A percentile compares a stretch with the other conserved stretches of the same genome.
Conservation (phyloP, 2,113 vertebrate genomes). For the Dromiciops gliroides region DNA sequence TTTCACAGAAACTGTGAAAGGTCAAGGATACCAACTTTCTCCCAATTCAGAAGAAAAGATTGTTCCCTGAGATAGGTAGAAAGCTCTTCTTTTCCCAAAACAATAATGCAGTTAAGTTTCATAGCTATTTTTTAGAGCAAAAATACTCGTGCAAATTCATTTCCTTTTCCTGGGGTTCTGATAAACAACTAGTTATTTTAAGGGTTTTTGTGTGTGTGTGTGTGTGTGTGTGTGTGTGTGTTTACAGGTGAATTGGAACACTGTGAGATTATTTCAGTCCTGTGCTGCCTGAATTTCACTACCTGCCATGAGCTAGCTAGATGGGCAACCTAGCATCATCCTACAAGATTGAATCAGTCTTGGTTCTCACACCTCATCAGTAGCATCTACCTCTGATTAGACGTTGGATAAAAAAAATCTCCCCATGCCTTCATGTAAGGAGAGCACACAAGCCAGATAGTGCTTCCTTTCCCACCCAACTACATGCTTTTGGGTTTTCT, state of each 20-base stretch:
- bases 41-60: neutral
- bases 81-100: neutral
- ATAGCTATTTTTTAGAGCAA: neutral
- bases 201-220: neutral
- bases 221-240: no score
- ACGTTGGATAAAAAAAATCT: neutral
- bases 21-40: neutral
- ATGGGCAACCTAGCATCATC: neutral
- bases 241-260: neutral
- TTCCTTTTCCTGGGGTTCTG: neutral
- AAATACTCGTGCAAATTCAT: neutral
- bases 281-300: neutral
- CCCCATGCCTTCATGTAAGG: neutral
- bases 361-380: neutral
- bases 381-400: neutral
- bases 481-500: no score
- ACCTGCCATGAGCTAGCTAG: neutral
- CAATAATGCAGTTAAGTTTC: neutral
- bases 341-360: neutral
- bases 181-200: neutral
- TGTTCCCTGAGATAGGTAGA: neutral
- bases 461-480: no score
- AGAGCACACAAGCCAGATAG: neutral
- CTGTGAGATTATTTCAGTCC: neutral
- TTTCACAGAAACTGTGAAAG: neutral